phyloP scores from a whole-genome alignment of 2,113 vertebrate species.

The Equus quagga region DNA sequence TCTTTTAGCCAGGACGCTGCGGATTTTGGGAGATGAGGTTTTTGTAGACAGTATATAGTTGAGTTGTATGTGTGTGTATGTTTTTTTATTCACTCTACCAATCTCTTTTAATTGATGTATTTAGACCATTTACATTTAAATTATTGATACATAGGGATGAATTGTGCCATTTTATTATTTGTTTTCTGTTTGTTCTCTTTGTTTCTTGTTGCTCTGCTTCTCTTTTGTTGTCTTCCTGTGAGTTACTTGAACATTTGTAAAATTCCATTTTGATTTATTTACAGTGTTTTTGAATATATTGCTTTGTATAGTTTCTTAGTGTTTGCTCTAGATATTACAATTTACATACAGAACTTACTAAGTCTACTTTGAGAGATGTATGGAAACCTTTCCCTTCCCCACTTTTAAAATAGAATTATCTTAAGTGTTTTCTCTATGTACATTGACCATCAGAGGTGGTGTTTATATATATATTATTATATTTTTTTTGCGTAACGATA shows the following conservation, averaged over 20 bases:
- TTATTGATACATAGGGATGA: too few relatives aligned
- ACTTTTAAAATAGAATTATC: not conserved
- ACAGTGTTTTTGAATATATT: not conserved
- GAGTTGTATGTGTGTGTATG: not conserved
- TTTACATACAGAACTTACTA: accelerated
- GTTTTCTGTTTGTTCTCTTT: not conserved
- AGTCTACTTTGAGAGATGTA: accelerated
- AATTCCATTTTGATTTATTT: not conserved
- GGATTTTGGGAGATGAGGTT: too few relatives aligned
- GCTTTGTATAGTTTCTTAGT: not conserved
- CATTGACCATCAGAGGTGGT: not conserved
- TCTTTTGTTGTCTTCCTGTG: not conserved
- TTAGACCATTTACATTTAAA: not conserved
- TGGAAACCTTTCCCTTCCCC: not conserved
- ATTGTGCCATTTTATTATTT: accelerated
- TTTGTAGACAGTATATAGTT: not conserved
- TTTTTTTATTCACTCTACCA: too few relatives aligned
- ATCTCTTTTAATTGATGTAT: not conserved
- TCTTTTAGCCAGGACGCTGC: not conserved
- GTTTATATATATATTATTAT: not conserved
- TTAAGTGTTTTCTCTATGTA: not conserved
- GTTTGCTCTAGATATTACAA: not conserved
- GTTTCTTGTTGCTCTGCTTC: not conserved
- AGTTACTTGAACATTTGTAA: too few relatives aligned
- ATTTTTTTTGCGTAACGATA: not conserved